Percentiles rank a stretch among this genome's conserved stretches.
Conservation (phyloP, 2,888 invertebrate species). For the Idaea aversata region DNA sequence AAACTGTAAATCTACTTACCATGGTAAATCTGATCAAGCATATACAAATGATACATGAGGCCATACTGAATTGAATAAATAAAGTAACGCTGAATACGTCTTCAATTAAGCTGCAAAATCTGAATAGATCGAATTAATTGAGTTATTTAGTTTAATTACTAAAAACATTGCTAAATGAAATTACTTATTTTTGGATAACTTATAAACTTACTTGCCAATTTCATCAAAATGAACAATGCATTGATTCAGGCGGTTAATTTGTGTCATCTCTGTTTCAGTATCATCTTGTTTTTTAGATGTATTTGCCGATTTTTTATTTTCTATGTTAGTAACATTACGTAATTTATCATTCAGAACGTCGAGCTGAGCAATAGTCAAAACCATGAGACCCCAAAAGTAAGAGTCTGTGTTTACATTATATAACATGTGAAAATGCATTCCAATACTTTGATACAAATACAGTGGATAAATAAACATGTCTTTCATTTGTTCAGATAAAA, state of each 20-base stretch:
- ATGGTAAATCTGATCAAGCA: constrained; percentile 58
- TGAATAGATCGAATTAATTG: constrained; percentile 32
- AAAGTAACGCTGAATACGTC: constrained; percentile 48
- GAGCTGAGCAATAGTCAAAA: constrained; percentile 54
- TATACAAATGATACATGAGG: constrained; percentile 58
- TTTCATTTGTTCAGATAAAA: constrained; percentile 42
- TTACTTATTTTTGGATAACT: not conserved
- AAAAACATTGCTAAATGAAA: no score
- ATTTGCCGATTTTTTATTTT: constrained; percentile 3
- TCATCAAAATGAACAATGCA: constrained; percentile 47
- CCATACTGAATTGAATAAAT: constrained; percentile 55
- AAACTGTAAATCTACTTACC: constrained; percentile 40
- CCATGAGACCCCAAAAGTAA: constrained; percentile 52
- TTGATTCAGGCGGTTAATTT: constrained; percentile 39
- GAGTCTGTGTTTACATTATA: constrained; percentile 52
- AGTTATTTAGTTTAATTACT: not conserved
- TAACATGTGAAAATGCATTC: constrained; percentile 49
- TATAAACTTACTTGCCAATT: constrained; percentile 45
- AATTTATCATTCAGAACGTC: constrained; percentile 53
- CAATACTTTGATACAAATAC: constrained; percentile 52
- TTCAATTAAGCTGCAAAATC: constrained; percentile 51
- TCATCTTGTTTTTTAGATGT: constrained; percentile 7
- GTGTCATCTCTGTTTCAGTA: constrained; percentile 24
- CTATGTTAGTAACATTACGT: constrained; percentile 35
- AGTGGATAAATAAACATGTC: constrained; percentile 43